Conservation (phyloP, 1,140 invertebrate genomes). For the Leptinotarsa defecta region DNA sequence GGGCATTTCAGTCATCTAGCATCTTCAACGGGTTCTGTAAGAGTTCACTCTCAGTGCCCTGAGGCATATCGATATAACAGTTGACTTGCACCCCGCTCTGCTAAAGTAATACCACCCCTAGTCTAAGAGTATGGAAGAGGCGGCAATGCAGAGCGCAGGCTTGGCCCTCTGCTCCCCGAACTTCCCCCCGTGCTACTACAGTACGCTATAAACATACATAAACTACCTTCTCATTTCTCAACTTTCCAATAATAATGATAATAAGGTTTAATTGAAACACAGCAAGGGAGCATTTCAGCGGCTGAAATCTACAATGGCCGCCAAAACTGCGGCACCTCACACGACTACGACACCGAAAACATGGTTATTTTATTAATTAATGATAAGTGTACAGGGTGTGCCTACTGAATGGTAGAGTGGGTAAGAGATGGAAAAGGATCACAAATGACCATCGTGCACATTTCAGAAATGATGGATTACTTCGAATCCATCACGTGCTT, state of each 20-base stretch:
- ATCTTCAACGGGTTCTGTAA: background rate
- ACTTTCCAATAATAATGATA: slow-evolving; percentile 54
- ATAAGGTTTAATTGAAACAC: slow-evolving; percentile 51
- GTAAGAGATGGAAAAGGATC: background rate
- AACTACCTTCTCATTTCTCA: slow-evolving; percentile 54
- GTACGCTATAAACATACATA: slow-evolving; percentile 56
- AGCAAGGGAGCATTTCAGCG: slow-evolving; percentile 52
- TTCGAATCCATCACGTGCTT: too few species aligned
- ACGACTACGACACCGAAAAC: slow-evolving; percentile 52
- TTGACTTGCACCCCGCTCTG: slow-evolving; percentile 41
- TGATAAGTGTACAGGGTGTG: slow-evolving; percentile 25
- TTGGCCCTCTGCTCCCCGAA: slow-evolving; percentile 38
- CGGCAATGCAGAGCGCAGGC: slow-evolving; percentile 49
- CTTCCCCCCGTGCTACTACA: slow-evolving; percentile 51
- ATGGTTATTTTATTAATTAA: slow-evolving; percentile 41
- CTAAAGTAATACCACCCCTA: slow-evolving; percentile 52
- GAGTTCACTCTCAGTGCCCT: background rate
- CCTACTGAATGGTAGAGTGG: background rate
- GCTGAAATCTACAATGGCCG: slow-evolving; percentile 37
- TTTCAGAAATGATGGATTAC: too few species aligned
- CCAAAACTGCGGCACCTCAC: slow-evolving; percentile 40
- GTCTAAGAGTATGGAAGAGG: slow-evolving; percentile 42
- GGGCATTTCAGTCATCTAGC: too few species aligned
- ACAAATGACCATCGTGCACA: too few species aligned
- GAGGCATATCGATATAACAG: slow-evolving; percentile 44